Conservation (phyloP, 2,888 invertebrate genomes). For the Gari tellinella region DNA sequence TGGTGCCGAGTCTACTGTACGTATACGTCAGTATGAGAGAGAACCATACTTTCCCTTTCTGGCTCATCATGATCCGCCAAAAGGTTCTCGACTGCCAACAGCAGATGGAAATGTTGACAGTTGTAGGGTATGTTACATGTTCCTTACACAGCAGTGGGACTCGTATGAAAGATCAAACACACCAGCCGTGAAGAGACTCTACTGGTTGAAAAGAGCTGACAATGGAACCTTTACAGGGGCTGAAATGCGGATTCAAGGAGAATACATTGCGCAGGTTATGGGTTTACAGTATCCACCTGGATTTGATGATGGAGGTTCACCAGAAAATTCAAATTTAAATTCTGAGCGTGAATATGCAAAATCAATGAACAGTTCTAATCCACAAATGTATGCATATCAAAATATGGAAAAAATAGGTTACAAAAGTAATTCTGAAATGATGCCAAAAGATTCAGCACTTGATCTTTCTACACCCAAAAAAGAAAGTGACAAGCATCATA, state of each 20-base stretch:
- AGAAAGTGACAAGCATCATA: slow-evolving; percentile 7
- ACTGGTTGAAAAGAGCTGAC: slow-evolving; percentile 96
- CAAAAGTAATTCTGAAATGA: slow-evolving; percentile 3
- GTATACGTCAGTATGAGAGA: slow-evolving; percentile 71
- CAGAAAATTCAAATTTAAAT: slow-evolving; percentile 28
- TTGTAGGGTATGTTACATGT: slow-evolving; percentile 94
- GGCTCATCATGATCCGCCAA: slow-evolving; percentile 94
- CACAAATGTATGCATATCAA: slow-evolving; percentile 4
- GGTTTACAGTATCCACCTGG: slow-evolving; percentile 81
- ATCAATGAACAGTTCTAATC: slow-evolving; percentile 8
- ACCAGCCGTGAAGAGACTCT: slow-evolving; percentile 94
- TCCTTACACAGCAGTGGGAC: slow-evolving; percentile 96
- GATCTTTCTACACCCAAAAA: slow-evolving; percentile 74
- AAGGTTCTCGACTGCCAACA: slow-evolving; percentile 86
- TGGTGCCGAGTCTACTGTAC: slow-evolving; percentile 74
- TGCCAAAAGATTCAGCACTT: slow-evolving; percentile 24
- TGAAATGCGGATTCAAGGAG: slow-evolving; percentile 93
- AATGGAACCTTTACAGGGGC: slow-evolving; percentile 91
- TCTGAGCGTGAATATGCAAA: slow-evolving; percentile 36
- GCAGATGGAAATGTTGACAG: slow-evolving; percentile 87
- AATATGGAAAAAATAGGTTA: slow-evolving; percentile 1
- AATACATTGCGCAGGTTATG: slow-evolving; percentile 95
- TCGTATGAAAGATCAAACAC: slow-evolving; percentile 93
- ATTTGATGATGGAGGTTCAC: slow-evolving; percentile 53
- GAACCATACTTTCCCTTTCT: slow-evolving; percentile 95